Base-by-base conservation (phyloP, 2,888 invertebrate species). In the Keiferia lycopersicella region DNA sequence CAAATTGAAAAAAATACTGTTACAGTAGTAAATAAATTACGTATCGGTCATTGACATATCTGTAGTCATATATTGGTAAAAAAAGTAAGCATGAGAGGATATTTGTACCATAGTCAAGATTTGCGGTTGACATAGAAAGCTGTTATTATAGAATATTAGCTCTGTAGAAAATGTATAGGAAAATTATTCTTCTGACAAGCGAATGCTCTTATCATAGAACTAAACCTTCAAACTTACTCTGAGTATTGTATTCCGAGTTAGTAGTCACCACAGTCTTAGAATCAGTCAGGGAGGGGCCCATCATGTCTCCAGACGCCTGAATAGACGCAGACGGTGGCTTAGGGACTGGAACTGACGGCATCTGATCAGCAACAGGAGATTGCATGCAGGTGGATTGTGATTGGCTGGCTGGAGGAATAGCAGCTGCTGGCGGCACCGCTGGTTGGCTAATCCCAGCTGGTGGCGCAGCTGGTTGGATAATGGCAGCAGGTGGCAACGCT, bases 171-270 rank as follows among this genome's bases (percentile, higher is more conserved):
- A n/a, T 26, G 2, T 26, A 4, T 26, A 26, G 26, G 26, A 6
- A 26, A 26, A 26, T 26, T 6, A 26, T 26, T 26, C 2, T 26
- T 26, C 26, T 26, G 6, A 26, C 26, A 26, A 26, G 26, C 2
- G 26, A 26, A 26, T 26, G 26, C 26, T 26, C 6, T 26, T 26
- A 26, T 4, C 26, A 26, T 6, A 26, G 26, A 4, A 34, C 6
- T 34, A 10, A 34, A 50, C 4, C 20, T 10, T 30, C 16, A 66
- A 34, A 73, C 84, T 80, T 71, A 86, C 86, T 83, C 68, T 86
- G 82, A 59, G 76, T 80, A 51, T 82, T 84, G 41, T 75, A 79
- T 61, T 80, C 67, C 12, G 81, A 73, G 61, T 81, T 83, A 58
- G 76, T 79, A 34, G 77, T 69, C 10, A 78, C 67, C 12, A 75